Evolutionary conservation across 2,888 invertebrate species (phyloP).

Genomic region (Aphrophora alni): DNA sequence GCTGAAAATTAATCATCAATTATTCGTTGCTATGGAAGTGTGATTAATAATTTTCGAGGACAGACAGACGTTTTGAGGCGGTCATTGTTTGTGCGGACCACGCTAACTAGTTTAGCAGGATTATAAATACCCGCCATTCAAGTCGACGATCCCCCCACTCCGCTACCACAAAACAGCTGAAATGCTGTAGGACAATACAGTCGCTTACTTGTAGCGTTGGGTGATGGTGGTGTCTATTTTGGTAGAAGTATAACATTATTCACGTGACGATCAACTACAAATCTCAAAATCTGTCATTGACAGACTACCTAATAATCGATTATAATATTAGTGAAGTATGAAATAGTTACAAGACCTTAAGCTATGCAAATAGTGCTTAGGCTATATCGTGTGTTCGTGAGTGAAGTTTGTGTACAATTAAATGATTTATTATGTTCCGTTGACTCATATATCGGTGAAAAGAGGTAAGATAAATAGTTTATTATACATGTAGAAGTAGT

Average conservation of each 20-base stretch:
- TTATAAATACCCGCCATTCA: conserved; percentile 2
- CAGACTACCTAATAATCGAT: too few species aligned
- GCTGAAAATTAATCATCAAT: background rate
- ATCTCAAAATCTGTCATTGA: too few species aligned
- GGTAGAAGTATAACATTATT: background rate
- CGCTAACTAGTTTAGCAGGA: conserved; percentile 2
- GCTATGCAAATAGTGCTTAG: background rate
- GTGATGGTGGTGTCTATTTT: background rate
- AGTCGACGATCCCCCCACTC: background rate
- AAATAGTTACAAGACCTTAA: too few species aligned
- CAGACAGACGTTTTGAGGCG: conserved; percentile 1
- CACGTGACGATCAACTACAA: background rate
- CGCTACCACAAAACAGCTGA: background rate
- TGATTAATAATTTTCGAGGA: background rate
- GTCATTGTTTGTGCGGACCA: background rate
- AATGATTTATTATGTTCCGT: background rate
- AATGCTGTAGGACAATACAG: background rate
- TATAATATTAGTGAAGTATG: too few species aligned
- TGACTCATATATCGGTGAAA: background rate
- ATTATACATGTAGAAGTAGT: background rate
- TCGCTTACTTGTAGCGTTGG: background rate
- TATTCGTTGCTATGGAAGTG: background rate
- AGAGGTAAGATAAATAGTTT: background rate
- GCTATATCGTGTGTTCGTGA: background rate
- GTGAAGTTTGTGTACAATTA: background rate